Evolutionary conservation across 1,140 invertebrate genomes (phyloP), one percentile per base, ranked within the genome.

Genomic region (Mesaphorura yosii): DNA sequence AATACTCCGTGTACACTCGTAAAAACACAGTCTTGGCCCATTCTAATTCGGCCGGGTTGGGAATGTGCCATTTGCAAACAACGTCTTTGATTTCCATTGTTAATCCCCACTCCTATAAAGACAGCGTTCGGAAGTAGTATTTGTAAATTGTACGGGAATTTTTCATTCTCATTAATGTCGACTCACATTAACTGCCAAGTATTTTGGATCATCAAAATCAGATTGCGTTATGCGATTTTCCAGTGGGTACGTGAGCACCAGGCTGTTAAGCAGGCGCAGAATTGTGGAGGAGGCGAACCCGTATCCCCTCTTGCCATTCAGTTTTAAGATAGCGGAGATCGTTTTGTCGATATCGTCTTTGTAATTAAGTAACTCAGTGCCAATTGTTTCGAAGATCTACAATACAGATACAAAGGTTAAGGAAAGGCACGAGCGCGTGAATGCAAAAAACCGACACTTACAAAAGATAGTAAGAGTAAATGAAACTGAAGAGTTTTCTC

Each of bases 231-330:
- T 81, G 38, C 73, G 72, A 64, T 76, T 80, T 49, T 86, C 80
- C n/a, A 72, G 70, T 2, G 82, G 73, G 55, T 77, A 76, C 0
- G 82, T 71, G 5, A 69, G 70, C 0, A 76, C 76, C 12, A 86
- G 65, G 3, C 76, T 74, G 2, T 67, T 64, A 2, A 88, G 66
- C 19, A 83, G 54, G 51, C 75, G 69, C 48, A 68, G 66, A 12
- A 78, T 41, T 27, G 77, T 59, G 5, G 40, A 22, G 6, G 52
- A 42, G 2, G 48, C 48, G 19, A 59, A 58, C 10, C 25, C 46
- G 27, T 83, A 94, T 64, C 69, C 80, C 27, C 97, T 97, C 76
- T 77, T 84, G 63, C 91, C 93, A 44, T 95, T 97, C 75, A 88
- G 82, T 59, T 96, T 97, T 73, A 87, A 88, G 66, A 78, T 76